Evolutionary conservation across 1,140 invertebrate genomes (phyloP), one percentile per base, ranked within the genome.

Genomic region (Saxidomus purpurata): DNA sequence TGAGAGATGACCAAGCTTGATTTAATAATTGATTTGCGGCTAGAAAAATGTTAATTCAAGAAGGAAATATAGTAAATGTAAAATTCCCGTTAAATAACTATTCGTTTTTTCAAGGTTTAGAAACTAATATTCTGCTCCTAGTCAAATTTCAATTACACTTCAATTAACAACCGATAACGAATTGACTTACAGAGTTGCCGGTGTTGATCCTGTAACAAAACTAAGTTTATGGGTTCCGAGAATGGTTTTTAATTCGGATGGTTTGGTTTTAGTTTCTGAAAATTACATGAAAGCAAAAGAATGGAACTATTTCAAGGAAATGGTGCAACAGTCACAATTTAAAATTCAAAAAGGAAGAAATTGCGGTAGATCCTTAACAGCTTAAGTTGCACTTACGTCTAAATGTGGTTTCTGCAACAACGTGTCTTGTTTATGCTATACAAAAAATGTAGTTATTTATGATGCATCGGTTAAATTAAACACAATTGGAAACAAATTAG

Each of bases 71-170:
- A 31, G 25, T 67, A 67, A 67, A 67, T 67, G 63, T 25, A 8
- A 67, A 67, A 67, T 31, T 55, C 19, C 8, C 52, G 19, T 55
- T 55, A 55, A 55, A 34, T 67, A 67, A 67, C 28, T 67, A 31
- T 67, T 67, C n/a, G 4, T 67, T 67, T 25, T 67, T 36, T 67
- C 34, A 36, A 25, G 63, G 63, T 67, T 67, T 67, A 25, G 63
- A 67, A 67, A 67, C 8, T 67, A 67, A 67, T 17, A 6, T 31
- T 4, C 19, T 67, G n/a, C 63, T 22, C 28, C 63, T 4, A 31
- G 52, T 55, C 52, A 55, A 55, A 55, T 55, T n/a, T 19, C 8
- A 55, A 55, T 55, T 11, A 55, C 52, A 55, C 19, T 55, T 2
- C 52, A 55, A 55, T 55, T 22, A 19, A 22, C 52, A 55, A 55